phyloP scores from a whole-genome alignment of 2,888 invertebrate genomes.

The Agrotis puta region DNA sequence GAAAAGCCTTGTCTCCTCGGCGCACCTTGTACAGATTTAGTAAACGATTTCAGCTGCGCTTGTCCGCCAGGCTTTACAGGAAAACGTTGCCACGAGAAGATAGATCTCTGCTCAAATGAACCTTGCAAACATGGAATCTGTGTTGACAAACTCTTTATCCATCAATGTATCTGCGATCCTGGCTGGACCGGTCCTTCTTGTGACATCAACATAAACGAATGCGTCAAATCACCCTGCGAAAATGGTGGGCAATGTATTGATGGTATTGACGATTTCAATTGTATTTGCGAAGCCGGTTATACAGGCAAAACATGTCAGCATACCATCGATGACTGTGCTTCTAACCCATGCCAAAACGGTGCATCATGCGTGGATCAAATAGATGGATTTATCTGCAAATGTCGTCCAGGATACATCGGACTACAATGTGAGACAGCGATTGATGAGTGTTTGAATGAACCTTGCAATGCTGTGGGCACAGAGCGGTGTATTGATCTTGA shows the following conservation, averaged over 20 bases:
- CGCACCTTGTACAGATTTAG: conserved; percentile 97
- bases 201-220: conserved; percentile 98
- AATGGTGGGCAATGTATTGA: conserved; percentile 98
- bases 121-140: conserved; percentile 99
- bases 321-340: conserved; percentile 97
- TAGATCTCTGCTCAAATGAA: conserved; percentile 96
- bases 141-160: conserved; percentile 96
- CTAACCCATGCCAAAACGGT: conserved; percentile 97
- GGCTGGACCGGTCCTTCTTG: conserved; percentile 97
- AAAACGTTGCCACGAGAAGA: conserved; percentile 98
- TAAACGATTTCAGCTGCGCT: conserved; percentile 97
- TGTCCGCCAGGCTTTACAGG: conserved; percentile 99
- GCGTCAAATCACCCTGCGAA: conserved; percentile 96
- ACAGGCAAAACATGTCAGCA: conserved; percentile 98
- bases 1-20: conserved; percentile 97
- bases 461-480: conserved; percentile 97
- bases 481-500: conserved; percentile 97
- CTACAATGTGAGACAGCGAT: conserved; percentile 98
- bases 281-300: conserved; percentile 98
- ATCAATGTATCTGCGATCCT: conserved; percentile 97
- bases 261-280: conserved; percentile 95
- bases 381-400: conserved; percentile 97
- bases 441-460: conserved; percentile 97
- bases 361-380: conserved; percentile 96
- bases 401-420: conserved; percentile 97